A percentile compares a stretch with the other conserved stretches of the same genome.
Conservation (phyloP, 92 coral and sea anemone species). For the Epizoanthus ramosus region DNA sequence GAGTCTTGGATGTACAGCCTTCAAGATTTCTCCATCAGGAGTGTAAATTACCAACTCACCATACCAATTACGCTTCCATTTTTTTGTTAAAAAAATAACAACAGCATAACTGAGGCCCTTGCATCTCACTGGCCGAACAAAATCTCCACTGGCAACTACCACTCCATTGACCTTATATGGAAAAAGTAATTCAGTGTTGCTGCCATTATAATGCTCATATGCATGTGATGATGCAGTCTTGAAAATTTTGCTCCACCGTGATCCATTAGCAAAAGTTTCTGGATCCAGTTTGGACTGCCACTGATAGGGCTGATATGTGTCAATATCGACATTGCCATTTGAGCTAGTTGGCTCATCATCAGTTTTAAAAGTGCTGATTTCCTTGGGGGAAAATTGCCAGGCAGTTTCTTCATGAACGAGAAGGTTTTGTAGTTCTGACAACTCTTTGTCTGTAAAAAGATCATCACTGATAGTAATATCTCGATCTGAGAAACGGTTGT, state of each 20-base stretch:
- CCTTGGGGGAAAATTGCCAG: conserved; percentile 59
- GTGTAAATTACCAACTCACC: conserved; percentile 76
- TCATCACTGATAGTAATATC: conserved; percentile 53
- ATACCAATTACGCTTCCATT: conserved; percentile 70
- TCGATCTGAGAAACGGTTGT: not conserved
- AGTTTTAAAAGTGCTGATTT: conserved; percentile 1
- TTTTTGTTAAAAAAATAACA: conserved; percentile 47
- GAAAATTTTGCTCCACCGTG: conserved; percentile 45
- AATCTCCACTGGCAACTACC: conserved; percentile 59
- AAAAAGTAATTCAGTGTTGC: not conserved
- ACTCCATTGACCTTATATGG: conserved; percentile 46
- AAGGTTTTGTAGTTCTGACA: conserved; percentile 41
- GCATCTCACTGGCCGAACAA: conserved; percentile 10
- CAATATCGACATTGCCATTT: not conserved
- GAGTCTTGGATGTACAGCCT: conserved; percentile 63
- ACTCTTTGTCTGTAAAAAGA: conserved; percentile 38
- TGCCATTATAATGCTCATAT: too few relatives aligned
- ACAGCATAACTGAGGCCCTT: conserved; percentile 17
- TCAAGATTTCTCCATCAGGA: conserved; percentile 63
- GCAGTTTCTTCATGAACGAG: conserved; percentile 55
- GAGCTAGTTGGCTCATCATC: not conserved
- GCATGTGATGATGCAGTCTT: not conserved
- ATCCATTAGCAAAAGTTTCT: conserved; percentile 5
- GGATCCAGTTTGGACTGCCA: conserved; percentile 53
- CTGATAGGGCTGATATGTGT: conserved; percentile 9